Evolutionary conservation across 2,888 invertebrate genomes (phyloP), one percentile per base, ranked within the genome.

Genomic region (Rhamnusium bicolor): DNA sequence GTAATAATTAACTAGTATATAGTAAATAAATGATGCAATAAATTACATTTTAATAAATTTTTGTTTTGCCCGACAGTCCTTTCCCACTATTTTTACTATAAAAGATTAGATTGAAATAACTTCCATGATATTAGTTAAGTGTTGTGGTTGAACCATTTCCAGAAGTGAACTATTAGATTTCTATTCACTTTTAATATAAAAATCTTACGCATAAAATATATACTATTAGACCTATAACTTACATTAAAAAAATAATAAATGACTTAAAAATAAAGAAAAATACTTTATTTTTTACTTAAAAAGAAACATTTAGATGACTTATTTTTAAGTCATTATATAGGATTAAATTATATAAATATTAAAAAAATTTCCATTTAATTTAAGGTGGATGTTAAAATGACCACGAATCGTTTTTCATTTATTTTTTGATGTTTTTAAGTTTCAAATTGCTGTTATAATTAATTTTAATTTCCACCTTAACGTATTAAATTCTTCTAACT

Each of bases 301-400:
- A 61, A 66, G 60, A 58, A 69, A 63, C 32, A 29, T 14, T 65
- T 40, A 69, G n/a, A 74, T 56, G 29, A 70, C 73, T 79, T 80
- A 77, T 79, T 74, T 80, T 81, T 78, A 79, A 79, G 81, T 77
- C 81, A 80, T 79, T 73, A 53, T 68, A 72, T 78, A 76, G 63
- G 62, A 62, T 74, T 75, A 80, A 76, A 70, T 56, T 16, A 58
- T 69, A 74, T 73, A 65, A 75, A 69, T 67, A 66, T 75, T 51
- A 10, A 69, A 79, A n/a, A 77, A 73, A 73, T 70, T 68, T 73
- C 69, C 74, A 74, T 69, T 74, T 69, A 29, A 71, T 53, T 71
- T 71, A 75, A 75, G 75, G 66, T 72, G 75, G 73, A 68, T 72
- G 72, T 71, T 73, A 72, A 67, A 76, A 71, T 16, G 53, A 19